phyloP scores from a whole-genome alignment of 2,797 vertebrate species.

The Cynodonichthys magdalenae region DNA sequence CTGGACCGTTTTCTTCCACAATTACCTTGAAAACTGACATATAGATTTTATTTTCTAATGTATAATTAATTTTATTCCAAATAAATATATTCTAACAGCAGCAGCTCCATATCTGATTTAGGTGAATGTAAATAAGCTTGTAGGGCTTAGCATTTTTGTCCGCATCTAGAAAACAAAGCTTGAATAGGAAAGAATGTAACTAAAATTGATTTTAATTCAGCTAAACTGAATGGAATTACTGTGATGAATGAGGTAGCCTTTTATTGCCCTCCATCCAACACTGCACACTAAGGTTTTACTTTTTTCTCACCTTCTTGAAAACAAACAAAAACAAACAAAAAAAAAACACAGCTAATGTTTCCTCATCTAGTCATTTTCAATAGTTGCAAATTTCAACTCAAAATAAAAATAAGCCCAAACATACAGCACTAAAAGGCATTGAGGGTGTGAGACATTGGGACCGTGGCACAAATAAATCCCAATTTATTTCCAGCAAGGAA shows the following conservation, averaged over 20 bases:
- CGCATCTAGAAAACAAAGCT: background rate
- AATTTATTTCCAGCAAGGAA: slow-evolving; percentile 24
- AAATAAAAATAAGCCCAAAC: too few species aligned
- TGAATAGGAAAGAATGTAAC: too few species aligned
- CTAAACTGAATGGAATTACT: slow-evolving; percentile 6
- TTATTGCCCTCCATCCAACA: too few species aligned
- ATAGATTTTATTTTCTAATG: background rate
- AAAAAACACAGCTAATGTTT: too few species aligned
- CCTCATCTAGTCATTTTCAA: too few species aligned
- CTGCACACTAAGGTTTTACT: too few species aligned
- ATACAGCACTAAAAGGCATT: background rate
- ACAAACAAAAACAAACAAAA: too few species aligned
- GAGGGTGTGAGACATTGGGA: background rate
- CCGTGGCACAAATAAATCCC: slow-evolving; percentile 19
- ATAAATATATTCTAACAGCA: background rate
- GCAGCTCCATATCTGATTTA: slow-evolving; percentile 2
- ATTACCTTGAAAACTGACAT: background rate
- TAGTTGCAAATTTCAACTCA: too few species aligned
- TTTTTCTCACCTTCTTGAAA: too few species aligned
- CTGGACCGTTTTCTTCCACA: background rate
- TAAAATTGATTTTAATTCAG: background rate
- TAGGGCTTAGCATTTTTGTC: background rate
- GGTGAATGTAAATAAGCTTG: background rate
- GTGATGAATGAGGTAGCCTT: background rate
- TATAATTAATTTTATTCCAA: background rate